Base-by-base conservation (phyloP, 2,888 invertebrate species). In the Cheilosia scutellata region DNA sequence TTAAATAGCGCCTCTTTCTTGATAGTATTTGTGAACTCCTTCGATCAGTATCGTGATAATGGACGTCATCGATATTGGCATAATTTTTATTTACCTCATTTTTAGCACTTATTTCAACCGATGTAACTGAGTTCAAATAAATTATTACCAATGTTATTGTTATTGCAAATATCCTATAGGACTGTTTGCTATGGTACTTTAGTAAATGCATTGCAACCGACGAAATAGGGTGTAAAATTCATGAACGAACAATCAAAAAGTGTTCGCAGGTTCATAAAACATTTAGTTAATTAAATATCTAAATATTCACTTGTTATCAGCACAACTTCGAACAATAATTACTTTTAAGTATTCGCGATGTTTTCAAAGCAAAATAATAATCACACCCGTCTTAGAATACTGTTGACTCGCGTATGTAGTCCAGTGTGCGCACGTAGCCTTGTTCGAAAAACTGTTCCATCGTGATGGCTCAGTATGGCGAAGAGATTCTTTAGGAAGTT, bases 1-100 rank as follows among this genome's bases (percentile, higher is more conserved):
- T 89, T 80, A 94, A 90, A 89, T 93, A 93, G 82, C 94, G 91
- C 88, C 93, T 92, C 87, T 92, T 93, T 87, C 94, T 90, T 13
- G 92, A 93, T 74, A 92, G 88, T 82, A 91, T 87, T 87, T 88
- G 87, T 20, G 88, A 29, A 58, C 71, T 88, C 31, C 42, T 65
- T 78, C 80, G 57, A 86, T 90, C 58, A 89, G 29, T 53, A 4
- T 66, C 25, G 5, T 42, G 3, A 33, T 44, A 29, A 13, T 25
- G 31, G 5, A 5, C 11, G 31, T 20, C 57, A 13, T 47, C 57
- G 6, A 7, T 16, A 27, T 13, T 44, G 13, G 16, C 16, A 60
- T 49, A 37, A 29, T 47, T 27, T n/a, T 9, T 27, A 27, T 57
- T 31, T 1, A 42, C 16, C 5, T 60, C 37, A 42, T 44, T 16